Evolutionary conservation across 2,113 vertebrate species (phyloP).

Genomic region (Hylia prasina): DNA sequence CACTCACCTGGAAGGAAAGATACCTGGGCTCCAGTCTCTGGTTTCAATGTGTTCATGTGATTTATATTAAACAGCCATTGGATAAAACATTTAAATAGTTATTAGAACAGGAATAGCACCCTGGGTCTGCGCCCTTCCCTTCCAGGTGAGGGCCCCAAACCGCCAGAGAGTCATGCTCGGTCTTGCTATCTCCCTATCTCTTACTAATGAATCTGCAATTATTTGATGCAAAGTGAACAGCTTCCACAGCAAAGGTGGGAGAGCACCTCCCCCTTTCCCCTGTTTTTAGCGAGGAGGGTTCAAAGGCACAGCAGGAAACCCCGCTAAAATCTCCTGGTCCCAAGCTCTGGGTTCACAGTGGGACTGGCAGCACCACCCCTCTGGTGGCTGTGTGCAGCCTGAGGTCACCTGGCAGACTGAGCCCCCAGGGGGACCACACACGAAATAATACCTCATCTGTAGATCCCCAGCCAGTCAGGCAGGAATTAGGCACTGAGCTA

Average conservation of each 20-base stretch:
- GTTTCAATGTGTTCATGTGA: background rate
- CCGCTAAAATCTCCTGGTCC: fast-evolving
- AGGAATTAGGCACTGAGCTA: background rate
- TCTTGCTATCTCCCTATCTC: slow-evolving; percentile 31
- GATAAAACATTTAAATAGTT: slow-evolving; percentile 4
- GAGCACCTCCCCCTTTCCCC: background rate
- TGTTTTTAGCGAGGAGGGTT: background rate
- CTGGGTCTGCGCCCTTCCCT: background rate
- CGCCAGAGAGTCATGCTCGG: background rate
- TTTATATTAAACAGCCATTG: background rate
- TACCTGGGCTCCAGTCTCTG: background rate
- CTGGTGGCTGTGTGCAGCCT: background rate
- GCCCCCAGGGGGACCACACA: slow-evolving; percentile 14
- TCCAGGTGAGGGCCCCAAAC: slow-evolving; percentile 40
- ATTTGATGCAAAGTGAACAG: background rate
- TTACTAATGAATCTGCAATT: slow-evolving; percentile 7
- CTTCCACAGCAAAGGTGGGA: background rate
- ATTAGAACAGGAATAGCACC: background rate
- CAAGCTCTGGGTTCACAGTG: background rate
- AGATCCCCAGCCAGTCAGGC: background rate
- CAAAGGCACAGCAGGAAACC: background rate
- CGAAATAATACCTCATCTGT: background rate
- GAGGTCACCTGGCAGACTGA: background rate
- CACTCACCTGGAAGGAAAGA: background rate
- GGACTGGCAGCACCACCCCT: background rate